Conservation (phyloP, 2,888 invertebrate genomes). For the Venusia cambrica region DNA sequence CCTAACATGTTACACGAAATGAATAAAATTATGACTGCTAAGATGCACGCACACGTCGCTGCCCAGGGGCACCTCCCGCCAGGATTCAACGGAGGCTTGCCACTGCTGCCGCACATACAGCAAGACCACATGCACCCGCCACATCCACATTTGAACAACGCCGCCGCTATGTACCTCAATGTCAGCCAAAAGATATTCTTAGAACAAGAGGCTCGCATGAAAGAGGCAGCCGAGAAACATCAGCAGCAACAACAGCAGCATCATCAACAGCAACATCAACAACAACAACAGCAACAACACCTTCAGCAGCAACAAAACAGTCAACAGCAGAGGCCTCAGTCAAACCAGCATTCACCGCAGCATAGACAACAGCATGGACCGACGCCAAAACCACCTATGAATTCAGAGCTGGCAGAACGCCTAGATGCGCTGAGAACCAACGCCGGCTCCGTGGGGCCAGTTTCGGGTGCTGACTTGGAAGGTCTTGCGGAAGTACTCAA, state of each 20-base stretch:
- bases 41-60: slow-evolving; percentile 80
- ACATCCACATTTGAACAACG: slow-evolving; percentile 82
- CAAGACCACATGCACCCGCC: slow-evolving; percentile 78
- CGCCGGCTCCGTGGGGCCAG: slow-evolving; percentile 84
- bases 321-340: slow-evolving; percentile 81
- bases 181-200: slow-evolving; percentile 89
- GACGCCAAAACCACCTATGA: slow-evolving; percentile 73
- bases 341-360: slow-evolving; percentile 80
- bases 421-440: slow-evolving; percentile 88
- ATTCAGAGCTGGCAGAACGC: slow-evolving; percentile 88
- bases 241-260: slow-evolving; percentile 67
- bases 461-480: slow-evolving; percentile 90
- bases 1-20: slow-evolving; percentile 84
- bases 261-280: slow-evolving; percentile 72
- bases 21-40: slow-evolving; percentile 84
- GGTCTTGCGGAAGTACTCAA: slow-evolving; percentile 95
- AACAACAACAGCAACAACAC: slow-evolving; percentile 70
- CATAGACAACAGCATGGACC: slow-evolving; percentile 70
- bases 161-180: slow-evolving; percentile 88
- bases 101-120: slow-evolving; percentile 80
- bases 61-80: slow-evolving; percentile 81
- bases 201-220: slow-evolving; percentile 88
- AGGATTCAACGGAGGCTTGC: slow-evolving; percentile 81
- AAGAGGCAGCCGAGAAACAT: slow-evolving; percentile 83
- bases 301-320: slow-evolving; percentile 62